Evolutionary conservation across 2,113 vertebrate species (phyloP).

Genomic region (Syrrhaptes paradoxus): DNA sequence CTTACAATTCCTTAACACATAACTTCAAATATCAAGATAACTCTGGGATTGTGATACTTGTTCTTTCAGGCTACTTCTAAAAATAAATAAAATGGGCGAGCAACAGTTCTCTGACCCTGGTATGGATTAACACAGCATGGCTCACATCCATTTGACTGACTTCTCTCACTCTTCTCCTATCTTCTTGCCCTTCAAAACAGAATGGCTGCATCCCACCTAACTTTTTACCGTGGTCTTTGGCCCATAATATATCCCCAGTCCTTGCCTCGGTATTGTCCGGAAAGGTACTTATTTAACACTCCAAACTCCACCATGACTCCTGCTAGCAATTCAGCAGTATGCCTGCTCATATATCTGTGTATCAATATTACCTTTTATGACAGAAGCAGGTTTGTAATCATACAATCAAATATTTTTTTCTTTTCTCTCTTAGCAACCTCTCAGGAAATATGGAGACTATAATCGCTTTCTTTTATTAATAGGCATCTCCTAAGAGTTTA

Average conservation of each 20-base stretch:
- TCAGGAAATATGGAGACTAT: background rate
- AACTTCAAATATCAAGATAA: background rate
- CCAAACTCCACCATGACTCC: background rate
- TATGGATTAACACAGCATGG: background rate
- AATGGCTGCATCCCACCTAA: background rate
- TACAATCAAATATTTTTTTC: background rate
- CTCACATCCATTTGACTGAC: background rate
- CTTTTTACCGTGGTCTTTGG: background rate
- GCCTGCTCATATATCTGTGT: background rate
- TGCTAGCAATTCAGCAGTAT: background rate
- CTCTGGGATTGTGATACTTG: background rate
- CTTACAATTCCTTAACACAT: background rate
- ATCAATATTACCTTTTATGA: background rate
- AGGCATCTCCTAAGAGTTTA: background rate
- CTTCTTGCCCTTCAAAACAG: background rate
- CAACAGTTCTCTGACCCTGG: background rate
- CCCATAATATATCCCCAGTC: background rate
- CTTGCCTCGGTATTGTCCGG: background rate
- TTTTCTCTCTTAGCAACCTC: background rate
- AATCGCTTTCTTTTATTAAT: background rate
- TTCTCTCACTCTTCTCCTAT: background rate
- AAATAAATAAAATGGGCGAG: background rate
- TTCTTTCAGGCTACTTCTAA: constrained; percentile 9
- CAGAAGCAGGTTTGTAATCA: background rate
- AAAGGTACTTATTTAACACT: background rate